Conservation (phyloP, 2,113 vertebrate species). For the Conger conger region DNA sequence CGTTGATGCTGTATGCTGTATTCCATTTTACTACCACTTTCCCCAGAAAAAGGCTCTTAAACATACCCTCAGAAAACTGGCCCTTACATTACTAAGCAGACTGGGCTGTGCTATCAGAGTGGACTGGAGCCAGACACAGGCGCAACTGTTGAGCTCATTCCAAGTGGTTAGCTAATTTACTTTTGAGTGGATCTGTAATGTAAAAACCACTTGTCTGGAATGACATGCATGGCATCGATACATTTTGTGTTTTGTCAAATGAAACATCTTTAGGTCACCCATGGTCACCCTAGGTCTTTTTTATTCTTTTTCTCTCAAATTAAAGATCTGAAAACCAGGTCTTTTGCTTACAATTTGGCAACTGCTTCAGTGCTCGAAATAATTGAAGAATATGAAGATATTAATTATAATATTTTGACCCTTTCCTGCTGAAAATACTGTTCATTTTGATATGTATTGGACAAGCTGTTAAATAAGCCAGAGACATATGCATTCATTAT, state of each 20-base stretch:
- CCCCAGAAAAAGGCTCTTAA: neutral
- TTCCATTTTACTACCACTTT: neutral
- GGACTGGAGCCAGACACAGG: neutral
- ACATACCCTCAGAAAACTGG: neutral
- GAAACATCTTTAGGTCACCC: neutral
- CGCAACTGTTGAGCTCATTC: neutral
- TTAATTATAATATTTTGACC: too few species aligned
- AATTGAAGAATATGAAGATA: too few species aligned
- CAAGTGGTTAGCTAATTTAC: conserved; percentile 13
- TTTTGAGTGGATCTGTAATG: conserved; percentile 23
- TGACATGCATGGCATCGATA: neutral
- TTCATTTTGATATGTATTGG: too few species aligned
- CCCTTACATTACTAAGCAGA: neutral
- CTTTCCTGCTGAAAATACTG: too few species aligned
- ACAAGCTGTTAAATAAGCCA: too few species aligned
- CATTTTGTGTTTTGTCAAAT: neutral
- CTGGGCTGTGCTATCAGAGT: neutral
- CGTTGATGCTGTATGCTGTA: neutral
- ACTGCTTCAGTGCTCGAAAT: too few species aligned
- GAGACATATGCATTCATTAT: too few species aligned
- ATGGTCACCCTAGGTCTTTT: too few species aligned
- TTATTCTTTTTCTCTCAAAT: too few species aligned
- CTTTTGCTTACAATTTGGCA: too few species aligned
- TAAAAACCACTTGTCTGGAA: neutral
- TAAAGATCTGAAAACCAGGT: too few species aligned